Evolutionary conservation across 1,140 invertebrate species (phyloP).

Genomic region (Wasmannia auropunctata): DNA sequence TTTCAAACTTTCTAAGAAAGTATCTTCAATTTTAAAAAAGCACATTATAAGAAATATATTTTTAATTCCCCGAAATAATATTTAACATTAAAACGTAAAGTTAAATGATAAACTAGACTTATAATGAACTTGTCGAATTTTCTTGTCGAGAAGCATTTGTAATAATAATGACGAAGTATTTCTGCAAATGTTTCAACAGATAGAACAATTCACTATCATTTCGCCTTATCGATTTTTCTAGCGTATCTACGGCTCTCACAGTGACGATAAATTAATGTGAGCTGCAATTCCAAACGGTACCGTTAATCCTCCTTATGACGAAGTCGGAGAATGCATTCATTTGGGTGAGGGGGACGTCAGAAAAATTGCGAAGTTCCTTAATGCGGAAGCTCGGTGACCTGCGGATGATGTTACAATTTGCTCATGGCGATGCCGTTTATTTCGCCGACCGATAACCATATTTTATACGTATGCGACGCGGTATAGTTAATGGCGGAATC

Average conservation of each 20-base stretch:
- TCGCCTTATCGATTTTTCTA: constrained; percentile 26
- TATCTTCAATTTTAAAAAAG: not conserved
- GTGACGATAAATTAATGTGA: constrained; percentile 63
- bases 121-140: not conserved
- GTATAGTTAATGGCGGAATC: constrained; percentile 33
- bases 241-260: not conserved
- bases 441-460: constrained; percentile 44
- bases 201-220: constrained; percentile 7
- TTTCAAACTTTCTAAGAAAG: not conserved
- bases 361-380: constrained; percentile 61
- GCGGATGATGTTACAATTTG: constrained; percentile 36
- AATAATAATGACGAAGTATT: constrained; percentile 1
- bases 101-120: not conserved
- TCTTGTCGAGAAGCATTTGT: not conserved
- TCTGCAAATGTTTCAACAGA: not conserved
- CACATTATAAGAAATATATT: not conserved
- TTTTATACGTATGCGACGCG: constrained; percentile 47
- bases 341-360: constrained; percentile 53
- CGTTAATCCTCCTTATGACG: constrained; percentile 66
- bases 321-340: constrained; percentile 65
- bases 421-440: constrained; percentile 36
- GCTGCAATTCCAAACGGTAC: constrained; percentile 53
- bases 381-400: constrained; percentile 35
- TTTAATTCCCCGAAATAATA: not conserved
- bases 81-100: not conserved